Evolutionary conservation across 2,797 vertebrate species (phyloP).

Genomic region (Melanotaenia nigrans): DNA sequence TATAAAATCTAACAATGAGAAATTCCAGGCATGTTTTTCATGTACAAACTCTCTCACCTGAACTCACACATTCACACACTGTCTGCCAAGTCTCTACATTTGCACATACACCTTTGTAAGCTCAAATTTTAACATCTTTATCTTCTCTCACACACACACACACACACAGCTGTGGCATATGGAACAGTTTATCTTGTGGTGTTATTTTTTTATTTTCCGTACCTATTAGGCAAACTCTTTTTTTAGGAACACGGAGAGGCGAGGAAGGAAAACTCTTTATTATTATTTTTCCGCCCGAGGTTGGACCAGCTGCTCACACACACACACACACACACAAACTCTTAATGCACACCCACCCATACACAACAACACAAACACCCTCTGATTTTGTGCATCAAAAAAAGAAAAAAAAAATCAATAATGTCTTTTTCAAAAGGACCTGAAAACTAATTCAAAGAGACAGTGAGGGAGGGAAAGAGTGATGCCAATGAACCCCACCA

Average conservation of each 20-base stretch:
- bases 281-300: constrained; percentile 58
- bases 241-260: constrained; percentile 36
- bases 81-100: constrained; percentile 8
- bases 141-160: background rate
- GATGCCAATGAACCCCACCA: constrained; percentile 52
- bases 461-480: constrained; percentile 41
- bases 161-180: constrained; percentile 61
- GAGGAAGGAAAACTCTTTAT: constrained; percentile 67
- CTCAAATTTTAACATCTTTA: background rate
- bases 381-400: constrained; percentile 41
- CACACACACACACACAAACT: background rate
- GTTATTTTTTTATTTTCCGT: constrained; percentile 46
- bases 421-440: constrained; percentile 59
- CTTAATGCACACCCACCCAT: constrained; percentile 17
- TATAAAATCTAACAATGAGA: background rate
- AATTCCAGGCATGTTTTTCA: constrained; percentile 26
- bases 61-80: constrained; percentile 35
- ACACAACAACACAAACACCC: constrained; percentile 27
- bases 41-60: constrained; percentile 29
- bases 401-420: constrained; percentile 74
- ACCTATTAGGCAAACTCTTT: constrained; percentile 74
- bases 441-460: constrained; percentile 73
- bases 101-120: background rate
- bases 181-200: constrained; percentile 78
- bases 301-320: constrained; percentile 38